These are phyloP conservation scores for Noctua comes DNA, from an alignment of 2,888 invertebrate species.

Conservation along the genomic window DNA sequence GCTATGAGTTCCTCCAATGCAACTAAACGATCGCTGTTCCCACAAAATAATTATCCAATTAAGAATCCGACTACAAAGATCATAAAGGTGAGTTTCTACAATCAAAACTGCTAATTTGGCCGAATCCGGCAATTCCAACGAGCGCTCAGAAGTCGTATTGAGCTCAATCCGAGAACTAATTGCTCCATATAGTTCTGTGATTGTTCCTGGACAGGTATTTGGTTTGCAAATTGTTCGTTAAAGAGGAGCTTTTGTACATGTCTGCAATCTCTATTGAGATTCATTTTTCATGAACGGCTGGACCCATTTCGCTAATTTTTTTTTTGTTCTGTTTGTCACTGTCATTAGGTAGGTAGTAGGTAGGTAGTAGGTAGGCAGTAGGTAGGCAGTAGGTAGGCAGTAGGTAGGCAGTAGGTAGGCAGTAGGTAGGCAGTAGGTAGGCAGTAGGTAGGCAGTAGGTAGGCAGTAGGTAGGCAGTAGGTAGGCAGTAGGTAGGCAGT, in stretches of 20 bases:
- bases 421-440: no score
- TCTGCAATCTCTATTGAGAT: no score
- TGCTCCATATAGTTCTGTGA: not conserved
- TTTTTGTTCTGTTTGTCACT: no score
- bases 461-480: no score
- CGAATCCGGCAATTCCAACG: not conserved
- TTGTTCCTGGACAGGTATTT: conserved; percentile 1
- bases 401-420: no score
- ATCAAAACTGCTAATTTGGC: conserved; percentile 5
- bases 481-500: no score
- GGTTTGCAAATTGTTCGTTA: not conserved
- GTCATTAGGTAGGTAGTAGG: no score
- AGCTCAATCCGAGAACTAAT: conserved; percentile 3
- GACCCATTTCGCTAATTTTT: no score
- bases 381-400: no score
- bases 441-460: no score
- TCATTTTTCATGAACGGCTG: no score
- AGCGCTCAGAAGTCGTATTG: not conserved
- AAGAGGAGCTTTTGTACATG: not conserved
- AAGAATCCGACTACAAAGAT: not conserved
- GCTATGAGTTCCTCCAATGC: not conserved
- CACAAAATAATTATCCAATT: not conserved
- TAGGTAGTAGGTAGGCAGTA: no score
- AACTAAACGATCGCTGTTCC: not conserved
- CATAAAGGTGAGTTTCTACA: not conserved